These are phyloP conservation scores for Pithys albifrons DNA, from an alignment of 2,113 vertebrate genomes.

Conservation along the genomic window DNA sequence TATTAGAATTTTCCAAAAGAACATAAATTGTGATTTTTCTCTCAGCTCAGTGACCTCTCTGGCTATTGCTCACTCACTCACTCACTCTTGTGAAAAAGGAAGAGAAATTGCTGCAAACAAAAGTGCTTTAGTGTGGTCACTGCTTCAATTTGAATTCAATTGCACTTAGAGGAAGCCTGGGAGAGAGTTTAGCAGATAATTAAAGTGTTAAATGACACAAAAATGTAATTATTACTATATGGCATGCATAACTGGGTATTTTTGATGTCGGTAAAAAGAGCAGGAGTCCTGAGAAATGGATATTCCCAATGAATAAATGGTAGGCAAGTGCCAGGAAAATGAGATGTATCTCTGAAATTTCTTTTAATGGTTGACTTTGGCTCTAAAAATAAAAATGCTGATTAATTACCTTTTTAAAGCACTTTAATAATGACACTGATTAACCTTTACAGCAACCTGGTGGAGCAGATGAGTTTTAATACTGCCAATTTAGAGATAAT, in stretches of 20 bases:
- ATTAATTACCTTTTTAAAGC: conserved; percentile 39
- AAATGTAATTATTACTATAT: conserved; percentile 31
- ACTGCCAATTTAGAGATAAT: conserved; percentile 19
- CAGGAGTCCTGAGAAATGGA: not conserved
- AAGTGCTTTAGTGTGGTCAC: conserved; percentile 47
- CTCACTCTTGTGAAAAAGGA: conserved; percentile 26
- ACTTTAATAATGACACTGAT: conserved; percentile 34
- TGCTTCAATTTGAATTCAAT: conserved; percentile 60
- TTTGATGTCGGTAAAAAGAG: not conserved
- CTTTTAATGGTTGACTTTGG: not conserved
- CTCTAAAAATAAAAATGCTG: conserved; percentile 46
- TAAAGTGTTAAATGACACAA: conserved; percentile 56
- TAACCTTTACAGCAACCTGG: conserved; percentile 33
- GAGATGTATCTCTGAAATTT: not conserved
- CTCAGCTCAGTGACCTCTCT: not conserved
- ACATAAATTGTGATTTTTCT: not conserved
- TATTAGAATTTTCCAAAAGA: not conserved
- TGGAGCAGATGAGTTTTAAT: conserved; percentile 19
- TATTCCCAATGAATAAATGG: not conserved
- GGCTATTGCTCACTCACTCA: not conserved
- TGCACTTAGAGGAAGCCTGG: conserved; percentile 46
- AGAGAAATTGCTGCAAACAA: conserved; percentile 34
- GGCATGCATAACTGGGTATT: not conserved
- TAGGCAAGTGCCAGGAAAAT: not conserved
- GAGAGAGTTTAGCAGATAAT: conserved; percentile 43